A percentile compares a stretch with the other conserved stretches of the same genome.
phyloP scores from a whole-genome alignment of 2,888 invertebrate genomes.

The Sericinus montela region DNA sequence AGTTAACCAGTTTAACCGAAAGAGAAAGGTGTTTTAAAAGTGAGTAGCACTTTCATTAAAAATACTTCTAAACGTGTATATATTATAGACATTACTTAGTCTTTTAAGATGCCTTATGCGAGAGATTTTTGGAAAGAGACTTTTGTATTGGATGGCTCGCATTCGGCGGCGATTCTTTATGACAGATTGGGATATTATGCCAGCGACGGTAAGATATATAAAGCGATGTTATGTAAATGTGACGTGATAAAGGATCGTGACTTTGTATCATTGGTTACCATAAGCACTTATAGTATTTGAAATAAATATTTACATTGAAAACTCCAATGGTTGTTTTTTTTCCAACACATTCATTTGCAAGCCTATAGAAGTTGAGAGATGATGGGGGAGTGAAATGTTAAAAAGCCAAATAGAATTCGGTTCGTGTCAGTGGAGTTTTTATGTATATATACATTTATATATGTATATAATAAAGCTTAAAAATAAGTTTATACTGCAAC shows the following conservation, averaged over 20 bases:
- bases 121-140: conserved; percentile 28
- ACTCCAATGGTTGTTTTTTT: conserved; percentile 25
- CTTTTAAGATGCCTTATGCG: conserved; percentile 61
- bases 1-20: conserved; percentile 27
- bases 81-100: conserved; percentile 53
- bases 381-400: no score
- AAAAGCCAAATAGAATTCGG: no score
- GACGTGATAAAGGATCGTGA: conserved; percentile 49
- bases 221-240: conserved; percentile 53
- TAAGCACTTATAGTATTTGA: conserved; percentile 76
- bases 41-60: conserved; percentile 31
- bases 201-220: conserved; percentile 56
- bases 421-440: no score
- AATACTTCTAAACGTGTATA: conserved; percentile 29
- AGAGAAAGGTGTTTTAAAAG: conserved; percentile 26
- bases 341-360: conserved; percentile 17
- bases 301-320: conserved; percentile 77
- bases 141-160: conserved; percentile 34
- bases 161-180: conserved; percentile 48
- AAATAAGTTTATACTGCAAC: no score
- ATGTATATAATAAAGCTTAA: no score
- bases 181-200: conserved; percentile 62
- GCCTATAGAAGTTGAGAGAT: not conserved
- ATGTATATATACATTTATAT: no score
- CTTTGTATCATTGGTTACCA: conserved; percentile 79